phyloP scores from a whole-genome alignment of 1,140 invertebrate species.

The Heliconius hermathena region DNA sequence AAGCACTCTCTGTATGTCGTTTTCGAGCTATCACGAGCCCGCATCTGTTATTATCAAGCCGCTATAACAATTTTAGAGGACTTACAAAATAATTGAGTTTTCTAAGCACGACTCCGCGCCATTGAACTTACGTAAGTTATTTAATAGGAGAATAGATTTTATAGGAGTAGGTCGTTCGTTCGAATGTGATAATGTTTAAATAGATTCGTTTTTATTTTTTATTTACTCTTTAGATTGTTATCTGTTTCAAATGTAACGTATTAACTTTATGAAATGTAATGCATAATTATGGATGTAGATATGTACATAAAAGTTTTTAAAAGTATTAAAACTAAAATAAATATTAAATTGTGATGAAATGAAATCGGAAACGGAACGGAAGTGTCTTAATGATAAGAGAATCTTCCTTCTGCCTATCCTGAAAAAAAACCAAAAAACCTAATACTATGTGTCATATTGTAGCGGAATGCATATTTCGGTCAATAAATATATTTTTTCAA shows the following conservation, averaged over 20 bases:
- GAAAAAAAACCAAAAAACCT: no score
- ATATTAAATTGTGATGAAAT: no score
- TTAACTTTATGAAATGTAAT: background rate
- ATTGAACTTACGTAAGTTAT: slow-evolving; percentile 61
- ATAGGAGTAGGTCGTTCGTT: background rate
- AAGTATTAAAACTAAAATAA: no score
- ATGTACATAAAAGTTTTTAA: background rate
- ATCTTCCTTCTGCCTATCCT: no score
- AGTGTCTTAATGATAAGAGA: no score
- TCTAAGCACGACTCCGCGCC: slow-evolving; percentile 72
- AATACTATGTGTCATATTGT: no score
- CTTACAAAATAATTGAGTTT: slow-evolving; percentile 79
- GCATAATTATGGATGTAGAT: background rate
- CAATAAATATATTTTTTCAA: no score
- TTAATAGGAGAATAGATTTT: slow-evolving; percentile 7
- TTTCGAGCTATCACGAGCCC: slow-evolving; percentile 52
- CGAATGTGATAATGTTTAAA: background rate
- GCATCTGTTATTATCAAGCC: slow-evolving; percentile 71
- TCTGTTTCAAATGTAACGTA: background rate
- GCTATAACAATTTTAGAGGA: slow-evolving; percentile 74
- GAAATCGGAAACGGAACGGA: no score
- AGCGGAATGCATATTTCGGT: no score
- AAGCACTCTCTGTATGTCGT: slow-evolving; percentile 25
- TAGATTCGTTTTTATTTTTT: background rate
- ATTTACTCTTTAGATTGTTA: background rate